phyloP scores from a whole-genome alignment of 2,113 vertebrate species.

The Trinectes maculatus region DNA sequence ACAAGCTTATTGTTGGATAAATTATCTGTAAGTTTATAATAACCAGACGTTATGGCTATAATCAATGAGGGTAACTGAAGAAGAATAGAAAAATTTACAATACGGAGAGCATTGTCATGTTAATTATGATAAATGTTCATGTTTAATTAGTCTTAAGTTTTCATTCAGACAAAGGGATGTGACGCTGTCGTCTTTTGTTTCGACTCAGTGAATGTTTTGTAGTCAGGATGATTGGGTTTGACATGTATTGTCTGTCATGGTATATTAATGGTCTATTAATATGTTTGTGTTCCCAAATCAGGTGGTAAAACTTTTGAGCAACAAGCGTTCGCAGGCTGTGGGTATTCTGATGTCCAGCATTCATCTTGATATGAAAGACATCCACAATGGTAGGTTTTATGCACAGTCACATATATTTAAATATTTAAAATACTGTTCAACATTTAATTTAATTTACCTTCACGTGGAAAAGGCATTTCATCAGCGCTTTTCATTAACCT shows the following conservation, averaged over 20 bases:
- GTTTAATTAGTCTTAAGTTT: slow-evolving; percentile 25
- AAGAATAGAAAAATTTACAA: slow-evolving; percentile 25
- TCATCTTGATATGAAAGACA: slow-evolving; percentile 84
- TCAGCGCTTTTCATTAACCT: too few relatives aligned
- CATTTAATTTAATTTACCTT: background rate
- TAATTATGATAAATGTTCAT: slow-evolving; percentile 51
- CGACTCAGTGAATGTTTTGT: slow-evolving; percentile 19
- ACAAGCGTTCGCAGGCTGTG: slow-evolving; percentile 97
- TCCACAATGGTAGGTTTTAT: slow-evolving; percentile 77
- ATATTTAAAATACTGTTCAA: too few relatives aligned
- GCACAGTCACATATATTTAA: too few relatives aligned
- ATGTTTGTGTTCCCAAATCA: slow-evolving; percentile 48
- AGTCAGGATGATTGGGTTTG: too few relatives aligned
- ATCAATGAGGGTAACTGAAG: slow-evolving; percentile 39
- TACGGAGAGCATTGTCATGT: slow-evolving; percentile 45
- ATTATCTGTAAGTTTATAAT: slow-evolving; percentile 20
- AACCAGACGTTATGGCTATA: slow-evolving; percentile 8
- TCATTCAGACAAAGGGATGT: slow-evolving; percentile 21
- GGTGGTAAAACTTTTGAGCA: slow-evolving; percentile 95
- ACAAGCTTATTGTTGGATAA: slow-evolving; percentile 22
- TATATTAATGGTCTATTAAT: slow-evolving; percentile 1
- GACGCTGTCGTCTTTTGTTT: slow-evolving; percentile 31
- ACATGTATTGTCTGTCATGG: background rate
- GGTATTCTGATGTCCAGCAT: slow-evolving; percentile 86
- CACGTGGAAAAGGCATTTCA: too few relatives aligned